Evolutionary conservation across 2,888 invertebrate species (phyloP).

Genomic region (Choristoneura rosaceana): DNA sequence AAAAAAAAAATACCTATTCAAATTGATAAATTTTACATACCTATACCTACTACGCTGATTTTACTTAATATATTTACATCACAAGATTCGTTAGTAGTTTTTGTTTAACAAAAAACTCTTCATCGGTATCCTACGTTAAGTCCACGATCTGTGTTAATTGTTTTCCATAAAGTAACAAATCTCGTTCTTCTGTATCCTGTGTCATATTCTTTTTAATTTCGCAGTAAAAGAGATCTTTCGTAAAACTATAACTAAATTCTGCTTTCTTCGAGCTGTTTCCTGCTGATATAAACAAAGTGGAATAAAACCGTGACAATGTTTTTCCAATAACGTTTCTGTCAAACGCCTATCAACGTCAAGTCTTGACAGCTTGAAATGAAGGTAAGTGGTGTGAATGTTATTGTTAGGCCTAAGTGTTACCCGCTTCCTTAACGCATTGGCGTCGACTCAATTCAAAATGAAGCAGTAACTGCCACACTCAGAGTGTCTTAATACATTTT

Average conservation of each 20-base stretch:
- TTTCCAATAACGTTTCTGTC: constrained; percentile 1
- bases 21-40: too few species aligned
- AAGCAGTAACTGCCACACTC: background rate
- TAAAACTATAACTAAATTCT: background rate
- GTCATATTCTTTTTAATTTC: too few species aligned
- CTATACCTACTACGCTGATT: too few species aligned
- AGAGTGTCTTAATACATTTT: background rate
- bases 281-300: background rate
- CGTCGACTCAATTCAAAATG: background rate
- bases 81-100: too few species aligned
- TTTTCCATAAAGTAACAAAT: too few species aligned
- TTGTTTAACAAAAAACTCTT: too few species aligned
- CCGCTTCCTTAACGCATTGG: background rate
- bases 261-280: too few species aligned
- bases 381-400: constrained; percentile 25
- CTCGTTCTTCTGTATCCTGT: too few species aligned
- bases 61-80: too few species aligned
- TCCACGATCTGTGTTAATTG: too few species aligned
- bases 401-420: constrained; percentile 6
- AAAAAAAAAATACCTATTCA: too few species aligned
- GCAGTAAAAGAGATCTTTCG: background rate
- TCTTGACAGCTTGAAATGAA: constrained; percentile 1
- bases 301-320: constrained; percentile 4
- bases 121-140: too few species aligned
- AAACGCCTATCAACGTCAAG: constrained; percentile 1